A percentile compares a stretch with the other conserved stretches of the same genome.
phyloP scores from a whole-genome alignment of 2,113 vertebrate species.

The Thinocorus orbignyianus region DNA sequence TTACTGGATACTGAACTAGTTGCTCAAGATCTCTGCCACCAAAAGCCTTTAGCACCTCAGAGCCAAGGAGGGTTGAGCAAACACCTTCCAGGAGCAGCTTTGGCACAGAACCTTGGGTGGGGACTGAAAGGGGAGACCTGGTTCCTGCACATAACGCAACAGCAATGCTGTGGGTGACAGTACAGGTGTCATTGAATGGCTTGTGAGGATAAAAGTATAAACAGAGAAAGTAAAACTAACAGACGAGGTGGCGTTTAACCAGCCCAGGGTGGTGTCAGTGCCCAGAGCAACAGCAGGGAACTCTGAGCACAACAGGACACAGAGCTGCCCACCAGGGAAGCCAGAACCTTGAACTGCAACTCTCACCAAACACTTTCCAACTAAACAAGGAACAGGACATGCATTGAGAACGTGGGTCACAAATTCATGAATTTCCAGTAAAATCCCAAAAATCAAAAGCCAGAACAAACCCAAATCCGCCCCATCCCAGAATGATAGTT shows the following conservation, averaged over 20 bases:
- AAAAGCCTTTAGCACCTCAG: background rate
- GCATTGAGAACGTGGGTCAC: background rate
- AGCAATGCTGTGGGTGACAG: accelerated
- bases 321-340: background rate
- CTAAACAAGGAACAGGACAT: accelerated
- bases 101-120: background rate
- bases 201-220: background rate
- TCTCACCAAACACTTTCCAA: background rate
- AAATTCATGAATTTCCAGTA: background rate
- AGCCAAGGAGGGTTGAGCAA: background rate
- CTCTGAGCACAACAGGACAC: accelerated
- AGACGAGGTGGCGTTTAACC: background rate
- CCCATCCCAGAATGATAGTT: background rate
- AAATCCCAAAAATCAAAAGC: background rate
- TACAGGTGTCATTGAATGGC: background rate
- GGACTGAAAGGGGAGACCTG: background rate
- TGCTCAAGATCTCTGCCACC: background rate
- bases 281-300: accelerated
- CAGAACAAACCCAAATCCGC: background rate
- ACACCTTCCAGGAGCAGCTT: background rate
- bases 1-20: background rate
- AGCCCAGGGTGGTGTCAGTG: background rate
- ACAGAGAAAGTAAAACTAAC: background rate
- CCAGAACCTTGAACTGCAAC: accelerated
- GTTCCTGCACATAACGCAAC: accelerated